Conservation (phyloP, 2,888 invertebrate species). For the Candidula unifasciata region DNA sequence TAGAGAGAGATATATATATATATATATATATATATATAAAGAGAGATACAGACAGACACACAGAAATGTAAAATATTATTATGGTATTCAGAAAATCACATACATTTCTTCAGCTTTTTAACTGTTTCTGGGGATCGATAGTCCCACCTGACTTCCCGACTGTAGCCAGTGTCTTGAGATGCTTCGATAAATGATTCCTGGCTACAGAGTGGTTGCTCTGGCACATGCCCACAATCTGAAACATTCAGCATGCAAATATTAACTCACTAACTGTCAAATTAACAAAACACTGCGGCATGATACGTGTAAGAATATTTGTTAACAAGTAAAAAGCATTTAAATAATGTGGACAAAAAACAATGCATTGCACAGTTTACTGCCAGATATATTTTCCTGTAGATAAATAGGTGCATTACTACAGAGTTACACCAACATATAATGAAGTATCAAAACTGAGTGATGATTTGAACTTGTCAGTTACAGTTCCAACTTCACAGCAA, state of each 20-base stretch:
- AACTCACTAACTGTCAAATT: too few species aligned
- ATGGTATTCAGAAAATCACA: not conserved
- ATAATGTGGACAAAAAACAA: too few species aligned
- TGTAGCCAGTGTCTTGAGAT: conserved; percentile 34
- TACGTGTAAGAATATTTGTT: too few species aligned
- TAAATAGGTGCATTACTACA: too few species aligned
- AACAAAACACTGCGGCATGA: too few species aligned
- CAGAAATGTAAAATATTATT: not conserved
- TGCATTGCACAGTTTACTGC: too few species aligned
- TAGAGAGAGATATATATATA: not conserved
- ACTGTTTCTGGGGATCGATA: conserved; percentile 40
- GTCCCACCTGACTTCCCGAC: conserved; percentile 43
- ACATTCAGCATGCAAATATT: not conserved
- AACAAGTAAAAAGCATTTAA: too few species aligned
- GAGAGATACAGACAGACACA: not conserved
- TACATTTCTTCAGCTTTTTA: conserved; percentile 41
- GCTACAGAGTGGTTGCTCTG: not conserved
- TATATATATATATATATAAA: not conserved
- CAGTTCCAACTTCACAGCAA: too few species aligned
- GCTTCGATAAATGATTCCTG: conserved; percentile 33
- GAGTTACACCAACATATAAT: too few species aligned
- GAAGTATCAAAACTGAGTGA: too few species aligned
- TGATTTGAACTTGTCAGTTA: too few species aligned
- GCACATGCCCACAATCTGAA: not conserved
- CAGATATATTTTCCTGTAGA: too few species aligned